Percentiles rank a stretch among this genome's conserved stretches.
Evolutionary conservation across 2,113 vertebrate genomes (phyloP).

Genomic region (Garra rufa): DNA sequence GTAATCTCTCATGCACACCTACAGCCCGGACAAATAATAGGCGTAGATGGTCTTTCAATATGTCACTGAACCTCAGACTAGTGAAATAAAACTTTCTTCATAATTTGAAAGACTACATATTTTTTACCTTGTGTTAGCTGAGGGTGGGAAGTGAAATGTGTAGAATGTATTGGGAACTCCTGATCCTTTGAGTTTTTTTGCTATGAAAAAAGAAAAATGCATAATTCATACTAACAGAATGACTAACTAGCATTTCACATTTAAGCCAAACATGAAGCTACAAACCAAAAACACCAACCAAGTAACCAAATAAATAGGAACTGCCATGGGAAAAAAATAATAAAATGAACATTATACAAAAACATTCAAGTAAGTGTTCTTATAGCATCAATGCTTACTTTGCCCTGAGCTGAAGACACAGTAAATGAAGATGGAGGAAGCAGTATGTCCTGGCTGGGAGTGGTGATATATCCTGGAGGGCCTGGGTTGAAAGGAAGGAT

Average conservation of each 20-base stretch:
- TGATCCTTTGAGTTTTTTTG: constrained; percentile 34
- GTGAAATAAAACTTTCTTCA: background rate
- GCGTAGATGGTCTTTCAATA: background rate
- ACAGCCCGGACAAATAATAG: background rate
- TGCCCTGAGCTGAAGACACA: constrained; percentile 23
- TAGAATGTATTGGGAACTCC: constrained; percentile 25
- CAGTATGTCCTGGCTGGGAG: constrained; percentile 64
- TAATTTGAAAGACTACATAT: background rate
- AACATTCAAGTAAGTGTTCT: background rate
- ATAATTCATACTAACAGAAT: background rate
- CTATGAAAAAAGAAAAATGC: background rate
- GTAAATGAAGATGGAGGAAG: constrained; percentile 77
- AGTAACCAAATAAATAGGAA: background rate
- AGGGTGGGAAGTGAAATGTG: background rate
- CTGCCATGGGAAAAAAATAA: background rate
- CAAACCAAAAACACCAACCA: background rate
- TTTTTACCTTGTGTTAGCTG: constrained; percentile 39
- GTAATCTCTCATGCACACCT: constrained; percentile 30
- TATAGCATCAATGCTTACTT: constrained; percentile 52
- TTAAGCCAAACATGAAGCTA: background rate
- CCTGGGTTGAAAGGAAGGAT: background rate
- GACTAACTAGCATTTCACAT: background rate
- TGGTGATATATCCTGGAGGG: background rate
- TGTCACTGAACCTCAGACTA: background rate
- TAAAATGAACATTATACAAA: background rate